These are phyloP conservation scores for Drosophila bipectinata DNA, from an alignment of 1,140 invertebrate species.

Conservation along the genomic window DNA sequence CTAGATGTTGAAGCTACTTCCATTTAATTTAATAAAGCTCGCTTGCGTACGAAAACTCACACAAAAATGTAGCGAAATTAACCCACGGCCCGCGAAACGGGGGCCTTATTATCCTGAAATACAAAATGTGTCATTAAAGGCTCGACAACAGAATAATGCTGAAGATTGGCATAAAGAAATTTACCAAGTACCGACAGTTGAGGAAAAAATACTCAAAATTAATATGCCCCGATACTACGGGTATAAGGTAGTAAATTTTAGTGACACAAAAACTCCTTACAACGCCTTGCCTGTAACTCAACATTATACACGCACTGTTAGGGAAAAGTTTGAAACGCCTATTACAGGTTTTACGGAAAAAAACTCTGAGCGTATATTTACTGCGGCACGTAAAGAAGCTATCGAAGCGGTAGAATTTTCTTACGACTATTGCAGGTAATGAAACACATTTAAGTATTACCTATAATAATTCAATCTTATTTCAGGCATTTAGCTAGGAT, in stretches of 20 bases:
- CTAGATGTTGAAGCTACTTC: background rate
- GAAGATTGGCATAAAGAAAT: conserved; percentile 86
- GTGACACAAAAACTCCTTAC: conserved; percentile 87
- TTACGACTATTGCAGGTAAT: conserved; percentile 64
- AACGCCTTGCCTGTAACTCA: conserved; percentile 88
- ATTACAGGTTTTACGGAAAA: conserved; percentile 44
- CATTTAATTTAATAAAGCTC: background rate
- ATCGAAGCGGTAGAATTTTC: conserved; percentile 66
- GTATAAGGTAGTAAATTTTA: conserved; percentile 87
- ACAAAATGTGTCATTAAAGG: conserved; percentile 85
- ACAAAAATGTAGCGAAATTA: background rate
- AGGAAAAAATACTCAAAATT: conserved; percentile 92
- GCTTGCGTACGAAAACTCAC: background rate
- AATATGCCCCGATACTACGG: conserved; percentile 93
- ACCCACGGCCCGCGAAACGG: background rate
- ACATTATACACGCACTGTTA: conserved; percentile 89
- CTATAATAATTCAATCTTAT: background rate
- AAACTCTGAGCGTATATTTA: conserved; percentile 39
- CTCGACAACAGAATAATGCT: conserved; percentile 80
- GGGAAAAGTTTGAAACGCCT: conserved; percentile 83
- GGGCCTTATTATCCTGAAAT: conserved; percentile 87
- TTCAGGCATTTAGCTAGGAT: conserved; percentile 9
- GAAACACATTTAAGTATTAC: background rate
- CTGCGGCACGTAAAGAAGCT: conserved; percentile 45
- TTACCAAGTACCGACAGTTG: conserved; percentile 88